These are phyloP conservation scores for Cebus imitator DNA, from an alignment of 2,113 vertebrate species.

Conservation along the genomic window DNA sequence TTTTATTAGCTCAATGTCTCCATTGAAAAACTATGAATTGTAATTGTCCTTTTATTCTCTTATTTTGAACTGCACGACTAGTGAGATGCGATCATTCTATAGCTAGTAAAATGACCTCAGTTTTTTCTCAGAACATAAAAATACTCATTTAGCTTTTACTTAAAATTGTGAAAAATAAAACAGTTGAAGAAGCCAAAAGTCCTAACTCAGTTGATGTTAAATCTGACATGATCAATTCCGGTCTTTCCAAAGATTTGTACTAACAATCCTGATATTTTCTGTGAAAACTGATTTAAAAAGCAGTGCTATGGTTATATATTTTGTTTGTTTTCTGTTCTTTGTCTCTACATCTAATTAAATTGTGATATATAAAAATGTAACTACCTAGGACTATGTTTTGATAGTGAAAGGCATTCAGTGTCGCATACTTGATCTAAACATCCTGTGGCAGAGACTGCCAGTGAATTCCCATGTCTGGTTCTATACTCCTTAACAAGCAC, in stretches of 20 bases:
- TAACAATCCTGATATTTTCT: background rate
- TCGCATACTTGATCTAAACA: background rate
- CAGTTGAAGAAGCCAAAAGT: background rate
- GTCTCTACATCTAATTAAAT: background rate
- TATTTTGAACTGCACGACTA: background rate
- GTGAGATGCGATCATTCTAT: background rate
- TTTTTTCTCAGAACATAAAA: conserved; percentile 10
- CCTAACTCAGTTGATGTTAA: background rate
- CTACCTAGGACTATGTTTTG: background rate
- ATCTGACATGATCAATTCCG: background rate
- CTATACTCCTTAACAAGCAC: background rate
- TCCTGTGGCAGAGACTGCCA: background rate
- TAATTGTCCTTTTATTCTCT: background rate
- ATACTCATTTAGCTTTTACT: background rate
- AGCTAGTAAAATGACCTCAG: background rate
- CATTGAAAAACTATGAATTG: background rate
- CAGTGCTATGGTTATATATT: background rate
- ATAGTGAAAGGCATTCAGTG: background rate
- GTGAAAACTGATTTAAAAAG: background rate
- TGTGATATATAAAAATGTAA: background rate
- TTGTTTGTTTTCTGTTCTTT: background rate
- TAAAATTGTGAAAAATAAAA: background rate
- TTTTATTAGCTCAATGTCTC: background rate
- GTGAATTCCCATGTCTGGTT: background rate
- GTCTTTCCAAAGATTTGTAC: background rate